Conservation (phyloP, 2,113 vertebrate genomes). For the Forbesichthys agassizii region DNA sequence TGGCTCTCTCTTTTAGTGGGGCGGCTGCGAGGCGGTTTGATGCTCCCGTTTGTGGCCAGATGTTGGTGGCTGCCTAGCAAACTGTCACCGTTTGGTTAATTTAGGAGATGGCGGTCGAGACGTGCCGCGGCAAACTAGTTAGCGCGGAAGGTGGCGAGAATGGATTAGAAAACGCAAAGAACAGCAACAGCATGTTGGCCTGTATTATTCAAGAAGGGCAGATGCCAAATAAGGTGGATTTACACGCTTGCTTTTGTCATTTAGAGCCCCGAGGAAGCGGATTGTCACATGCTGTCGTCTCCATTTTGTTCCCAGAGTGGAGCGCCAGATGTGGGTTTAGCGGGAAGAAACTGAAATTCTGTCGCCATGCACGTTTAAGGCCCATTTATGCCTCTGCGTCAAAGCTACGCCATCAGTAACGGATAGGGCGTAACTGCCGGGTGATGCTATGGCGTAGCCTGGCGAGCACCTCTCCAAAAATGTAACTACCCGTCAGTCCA, state of each 20-base stretch:
- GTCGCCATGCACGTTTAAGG: not conserved
- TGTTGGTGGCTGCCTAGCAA: slow-evolving; percentile 49
- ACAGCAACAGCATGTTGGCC: not conserved
- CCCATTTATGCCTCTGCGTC: no score
- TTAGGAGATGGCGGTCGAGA: slow-evolving; percentile 41
- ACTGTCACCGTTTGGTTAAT: slow-evolving; percentile 60
- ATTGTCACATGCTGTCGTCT: slow-evolving; percentile 23
- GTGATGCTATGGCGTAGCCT: no score
- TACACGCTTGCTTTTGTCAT: slow-evolving; percentile 26
- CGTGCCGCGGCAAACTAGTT: slow-evolving; percentile 27
- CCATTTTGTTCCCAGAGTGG: slow-evolving; percentile 10
- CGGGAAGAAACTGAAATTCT: slow-evolving; percentile 42
- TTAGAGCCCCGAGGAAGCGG: slow-evolving; percentile 4
- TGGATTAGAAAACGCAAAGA: not conserved
- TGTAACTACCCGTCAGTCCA: no score
- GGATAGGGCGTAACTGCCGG: no score
- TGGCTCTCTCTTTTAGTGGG: slow-evolving; percentile 59
- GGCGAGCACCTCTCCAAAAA: no score
- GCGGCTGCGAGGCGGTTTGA: slow-evolving; percentile 52
- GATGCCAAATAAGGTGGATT: slow-evolving; percentile 12
- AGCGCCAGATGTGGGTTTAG: not conserved
- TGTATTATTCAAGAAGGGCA: slow-evolving; percentile 26
- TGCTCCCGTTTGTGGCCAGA: slow-evolving; percentile 69
- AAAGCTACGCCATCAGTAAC: no score
- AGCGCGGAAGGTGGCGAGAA: slow-evolving; percentile 46